Evolutionary conservation across 2,797 vertebrate genomes (phyloP).

Genomic region (Merluccius polli): DNA sequence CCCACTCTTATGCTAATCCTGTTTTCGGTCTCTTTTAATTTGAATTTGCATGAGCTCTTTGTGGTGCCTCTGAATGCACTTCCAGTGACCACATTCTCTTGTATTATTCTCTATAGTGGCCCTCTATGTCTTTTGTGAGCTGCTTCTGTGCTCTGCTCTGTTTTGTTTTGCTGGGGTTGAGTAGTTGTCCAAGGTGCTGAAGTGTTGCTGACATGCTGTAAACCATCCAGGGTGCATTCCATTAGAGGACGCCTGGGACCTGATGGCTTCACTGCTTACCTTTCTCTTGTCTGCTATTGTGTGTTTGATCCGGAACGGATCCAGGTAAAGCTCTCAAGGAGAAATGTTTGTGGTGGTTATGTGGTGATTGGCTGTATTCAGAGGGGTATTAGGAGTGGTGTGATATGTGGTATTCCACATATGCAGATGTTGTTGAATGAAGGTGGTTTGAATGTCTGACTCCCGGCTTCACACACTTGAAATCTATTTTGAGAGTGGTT

Average conservation of each 20-base stretch:
- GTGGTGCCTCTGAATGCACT: conserved; percentile 49
- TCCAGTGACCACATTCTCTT: conserved; percentile 34
- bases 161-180: conserved; percentile 35
- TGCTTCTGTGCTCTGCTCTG: not conserved
- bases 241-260: not conserved
- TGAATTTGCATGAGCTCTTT: conserved; percentile 52
- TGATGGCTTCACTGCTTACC: not conserved
- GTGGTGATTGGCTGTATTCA: not conserved
- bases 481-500: too few species aligned
- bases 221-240: too few species aligned
- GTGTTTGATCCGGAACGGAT: not conserved
- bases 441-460: not conserved
- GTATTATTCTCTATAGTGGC: not conserved
- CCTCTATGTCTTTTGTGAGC: conserved; percentile 29
- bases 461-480: too few species aligned
- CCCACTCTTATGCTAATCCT: conserved; percentile 38
- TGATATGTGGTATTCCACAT: not conserved
- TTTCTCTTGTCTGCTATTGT: not conserved
- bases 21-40: conserved; percentile 43
- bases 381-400: not conserved
- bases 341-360: not conserved
- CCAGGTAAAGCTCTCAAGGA: not conserved
- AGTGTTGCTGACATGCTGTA: conserved; percentile 40
- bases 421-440: not conserved
- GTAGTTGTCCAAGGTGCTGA: conserved; percentile 68